phyloP scores from a whole-genome alignment of 2,797 vertebrate genomes.

The Phrynocephalus vlangalii region DNA sequence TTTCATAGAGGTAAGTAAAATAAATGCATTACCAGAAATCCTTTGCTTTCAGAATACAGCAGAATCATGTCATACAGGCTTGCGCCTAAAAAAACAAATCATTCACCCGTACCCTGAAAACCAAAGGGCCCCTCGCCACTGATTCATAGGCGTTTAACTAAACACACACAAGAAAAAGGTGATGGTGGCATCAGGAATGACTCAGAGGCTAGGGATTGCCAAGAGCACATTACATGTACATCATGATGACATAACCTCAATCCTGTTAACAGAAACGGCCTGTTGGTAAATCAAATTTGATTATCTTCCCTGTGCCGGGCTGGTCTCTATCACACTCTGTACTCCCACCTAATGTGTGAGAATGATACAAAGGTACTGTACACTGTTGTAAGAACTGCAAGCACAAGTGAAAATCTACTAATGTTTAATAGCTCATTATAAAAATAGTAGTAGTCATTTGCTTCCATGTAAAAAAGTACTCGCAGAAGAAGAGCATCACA shows the following conservation, averaged over 20 bases:
- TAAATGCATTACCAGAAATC: background rate
- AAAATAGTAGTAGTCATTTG: background rate
- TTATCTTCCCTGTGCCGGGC: no score
- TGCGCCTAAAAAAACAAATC: background rate
- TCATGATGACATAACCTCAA: background rate
- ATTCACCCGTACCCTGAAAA: background rate
- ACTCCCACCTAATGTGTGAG: no score
- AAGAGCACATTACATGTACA: background rate
- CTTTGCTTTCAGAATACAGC: background rate
- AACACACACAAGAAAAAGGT: background rate
- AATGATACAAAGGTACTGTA: background rate
- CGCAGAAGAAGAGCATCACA: background rate
- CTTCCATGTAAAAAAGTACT: background rate
- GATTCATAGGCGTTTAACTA: background rate
- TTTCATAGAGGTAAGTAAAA: background rate
- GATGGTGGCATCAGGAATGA: slow-evolving; percentile 1
- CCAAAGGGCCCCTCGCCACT: background rate
- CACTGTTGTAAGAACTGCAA: background rate
- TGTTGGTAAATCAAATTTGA: background rate
- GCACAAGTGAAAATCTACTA: background rate
- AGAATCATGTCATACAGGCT: background rate
- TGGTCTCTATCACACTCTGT: no score
- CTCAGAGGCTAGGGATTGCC: background rate
- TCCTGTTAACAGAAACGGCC: background rate
- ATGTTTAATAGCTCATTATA: background rate